Evolutionary conservation across 2,113 vertebrate genomes (phyloP), one percentile per base, ranked within the genome.

Genomic region (Notothenia coriiceps): DNA sequence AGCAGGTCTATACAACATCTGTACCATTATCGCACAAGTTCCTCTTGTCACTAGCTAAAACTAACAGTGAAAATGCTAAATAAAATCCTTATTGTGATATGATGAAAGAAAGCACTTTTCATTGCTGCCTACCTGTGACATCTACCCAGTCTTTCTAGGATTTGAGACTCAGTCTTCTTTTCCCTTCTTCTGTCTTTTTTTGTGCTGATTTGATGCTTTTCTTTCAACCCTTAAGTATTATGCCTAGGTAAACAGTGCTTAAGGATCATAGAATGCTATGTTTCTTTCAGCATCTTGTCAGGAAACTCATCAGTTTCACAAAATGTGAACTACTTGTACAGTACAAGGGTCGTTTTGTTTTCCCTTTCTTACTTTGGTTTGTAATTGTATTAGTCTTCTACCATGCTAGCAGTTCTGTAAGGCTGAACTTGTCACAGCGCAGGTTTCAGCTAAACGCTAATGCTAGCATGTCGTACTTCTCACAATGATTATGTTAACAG

Each of bases 21-120:
- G 52, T 55, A 50, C 71, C 47, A 35, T 74, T 50, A 59, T 52
- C 3, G 55, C 50, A 47, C 10, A 65, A 22, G 7, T 70, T 70
- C 74, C 9, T 67, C 49, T 54, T 77, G 29, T 35, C 43, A 63
- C 56, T 46, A 29, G 64, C 54, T 47, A 54, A 80, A 76, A 81
- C 80, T 35, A 76, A 88, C 80, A 91, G 89, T 86, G 57, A 46
- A 47, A n/a, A 71, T 70, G 83, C 74, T 82, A 84, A 82, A 81
- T 78, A 87, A 87, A 90, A 77, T 29, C 14, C 57, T 62, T 60
- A 61, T 3, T 10, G 44, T 69, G 52, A 79, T 83, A 73, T 56
- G 35, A 40, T 1, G 5, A 25, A 77, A 72, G 74, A 68, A 70
- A 59, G 22, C 52, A 29, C 35, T 6, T 40, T 5, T 40, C 54